Percentiles rank a stretch among this genome's conserved stretches.
These are phyloP conservation scores for Ceratina japonica DNA, from an alignment of 1,140 invertebrate species.

Conservation along the genomic window DNA sequence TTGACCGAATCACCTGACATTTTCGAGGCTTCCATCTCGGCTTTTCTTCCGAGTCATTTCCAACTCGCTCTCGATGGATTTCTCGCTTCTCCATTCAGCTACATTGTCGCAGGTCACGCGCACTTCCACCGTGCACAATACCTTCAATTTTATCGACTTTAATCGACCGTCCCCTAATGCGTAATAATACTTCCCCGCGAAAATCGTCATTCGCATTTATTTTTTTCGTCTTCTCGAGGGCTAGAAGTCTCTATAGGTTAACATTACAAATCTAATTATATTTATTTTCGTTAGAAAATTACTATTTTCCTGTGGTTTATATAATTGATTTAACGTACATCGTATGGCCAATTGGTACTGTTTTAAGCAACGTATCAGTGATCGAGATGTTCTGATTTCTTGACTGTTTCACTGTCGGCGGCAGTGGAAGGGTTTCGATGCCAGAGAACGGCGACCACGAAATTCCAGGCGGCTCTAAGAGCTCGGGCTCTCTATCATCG, in stretches of 20 bases:
- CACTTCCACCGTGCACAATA: slow-evolving; percentile 25
- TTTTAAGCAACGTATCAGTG: too few species aligned
- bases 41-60: slow-evolving; percentile 26
- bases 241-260: too few species aligned
- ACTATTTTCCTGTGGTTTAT: too few species aligned
- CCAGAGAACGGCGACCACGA: slow-evolving; percentile 7
- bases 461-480: slow-evolving; percentile 14
- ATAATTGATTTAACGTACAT: too few species aligned
- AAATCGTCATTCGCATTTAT: not conserved
- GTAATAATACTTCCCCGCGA: slow-evolving; percentile 7
- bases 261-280: too few species aligned
- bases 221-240: too few species aligned
- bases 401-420: not conserved
- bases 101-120: slow-evolving; percentile 29
- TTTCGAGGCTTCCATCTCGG: slow-evolving; percentile 8
- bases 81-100: not conserved
- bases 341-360: too few species aligned
- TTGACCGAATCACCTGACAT: slow-evolving; percentile 23
- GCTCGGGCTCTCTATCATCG: slow-evolving; percentile 9
- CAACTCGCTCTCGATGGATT: slow-evolving; percentile 22
- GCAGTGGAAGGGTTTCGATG: slow-evolving; percentile 10
- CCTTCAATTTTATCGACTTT: slow-evolving; percentile 31
- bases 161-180: slow-evolving; percentile 1
- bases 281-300: too few species aligned
- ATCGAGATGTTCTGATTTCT: too few species aligned